Percentiles rank a stretch among this genome's conserved stretches.
phyloP scores from a whole-genome alignment of 2,888 invertebrate species.

The Synergus itoensis region DNA sequence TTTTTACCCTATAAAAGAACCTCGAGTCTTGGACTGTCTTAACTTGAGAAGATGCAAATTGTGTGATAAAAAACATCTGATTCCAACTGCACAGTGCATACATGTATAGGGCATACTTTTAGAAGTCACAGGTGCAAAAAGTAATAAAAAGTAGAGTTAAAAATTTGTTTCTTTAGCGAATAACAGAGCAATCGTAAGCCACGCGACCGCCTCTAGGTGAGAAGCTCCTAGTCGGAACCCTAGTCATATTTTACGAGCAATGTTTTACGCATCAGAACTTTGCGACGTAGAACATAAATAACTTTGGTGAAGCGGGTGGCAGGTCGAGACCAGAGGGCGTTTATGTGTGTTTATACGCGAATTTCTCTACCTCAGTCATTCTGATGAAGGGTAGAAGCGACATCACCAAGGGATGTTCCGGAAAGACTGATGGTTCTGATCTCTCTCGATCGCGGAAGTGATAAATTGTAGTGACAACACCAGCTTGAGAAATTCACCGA shows the following conservation, averaged over 20 bases:
- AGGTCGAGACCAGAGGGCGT: not conserved
- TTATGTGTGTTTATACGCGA: conserved; percentile 26
- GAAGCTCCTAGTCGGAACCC: not conserved
- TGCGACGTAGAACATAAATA: conserved; percentile 21
- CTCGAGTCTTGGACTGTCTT: not conserved
- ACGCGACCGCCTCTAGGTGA: not conserved
- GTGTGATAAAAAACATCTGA: not conserved
- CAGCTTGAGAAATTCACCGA: not conserved
- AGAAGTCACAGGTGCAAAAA: not conserved
- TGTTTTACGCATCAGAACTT: conserved; percentile 27
- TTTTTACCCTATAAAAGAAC: not conserved
- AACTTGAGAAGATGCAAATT: not conserved
- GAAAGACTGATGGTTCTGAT: conserved; percentile 5
- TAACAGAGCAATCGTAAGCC: not conserved
- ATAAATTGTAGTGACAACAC: conserved; percentile 4
- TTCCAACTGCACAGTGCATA: too few relatives aligned
- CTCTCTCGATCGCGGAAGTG: conserved; percentile 12
- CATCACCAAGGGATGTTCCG: not conserved
- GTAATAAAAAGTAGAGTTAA: conserved; percentile 3
- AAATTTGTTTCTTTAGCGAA: not conserved
- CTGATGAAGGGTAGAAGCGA: not conserved
- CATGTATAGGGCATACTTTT: not conserved
- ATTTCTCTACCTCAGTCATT: conserved; percentile 5
- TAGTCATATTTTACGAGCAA: conserved; percentile 18
- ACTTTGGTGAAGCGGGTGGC: conserved; percentile 9